Evolutionary conservation across 2,888 invertebrate species (phyloP).

Genomic region (Flexamia atlantica): DNA sequence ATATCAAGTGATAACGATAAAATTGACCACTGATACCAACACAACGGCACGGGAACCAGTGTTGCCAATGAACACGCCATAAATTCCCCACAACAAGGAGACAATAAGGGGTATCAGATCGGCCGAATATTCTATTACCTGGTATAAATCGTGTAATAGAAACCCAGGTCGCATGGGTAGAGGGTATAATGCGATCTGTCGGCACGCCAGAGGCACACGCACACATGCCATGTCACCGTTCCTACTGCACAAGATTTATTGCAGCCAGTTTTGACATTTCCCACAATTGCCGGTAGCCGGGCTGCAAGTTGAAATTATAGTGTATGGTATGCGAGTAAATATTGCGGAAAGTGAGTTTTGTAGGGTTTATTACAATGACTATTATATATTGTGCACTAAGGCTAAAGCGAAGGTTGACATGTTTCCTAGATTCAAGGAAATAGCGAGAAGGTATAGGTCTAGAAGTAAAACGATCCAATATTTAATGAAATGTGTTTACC

Average conservation of each 20-base stretch:
- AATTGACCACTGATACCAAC: neutral
- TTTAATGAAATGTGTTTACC: too few species aligned
- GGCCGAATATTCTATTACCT: constrained; percentile 54
- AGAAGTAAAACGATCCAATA: too few species aligned
- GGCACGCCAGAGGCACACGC: neutral
- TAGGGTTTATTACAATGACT: too few species aligned
- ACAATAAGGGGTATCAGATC: constrained; percentile 57
- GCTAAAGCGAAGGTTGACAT: too few species aligned
- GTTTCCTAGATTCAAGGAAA: too few species aligned
- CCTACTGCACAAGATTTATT: constrained; percentile 12
- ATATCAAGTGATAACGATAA: neutral
- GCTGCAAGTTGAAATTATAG: neutral
- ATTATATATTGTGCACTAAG: too few species aligned
- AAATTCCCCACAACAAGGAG: constrained; percentile 24
- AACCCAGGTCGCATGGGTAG: constrained; percentile 49
- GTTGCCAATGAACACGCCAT: constrained; percentile 35
- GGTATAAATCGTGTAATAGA: constrained; percentile 50
- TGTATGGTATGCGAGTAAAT: too few species aligned
- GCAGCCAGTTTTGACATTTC: constrained; percentile 7
- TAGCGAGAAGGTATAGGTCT: too few species aligned
- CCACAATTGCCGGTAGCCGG: neutral
- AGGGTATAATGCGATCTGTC: constrained; percentile 12
- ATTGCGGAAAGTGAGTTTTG: too few species aligned
- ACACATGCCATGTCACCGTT: neutral
- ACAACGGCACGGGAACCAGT: too few species aligned